A percentile compares a stretch with the other conserved stretches of the same genome.
Evolutionary conservation across 2,888 invertebrate genomes (phyloP).

Genomic region (Hirtodrosophila alboralis): DNA sequence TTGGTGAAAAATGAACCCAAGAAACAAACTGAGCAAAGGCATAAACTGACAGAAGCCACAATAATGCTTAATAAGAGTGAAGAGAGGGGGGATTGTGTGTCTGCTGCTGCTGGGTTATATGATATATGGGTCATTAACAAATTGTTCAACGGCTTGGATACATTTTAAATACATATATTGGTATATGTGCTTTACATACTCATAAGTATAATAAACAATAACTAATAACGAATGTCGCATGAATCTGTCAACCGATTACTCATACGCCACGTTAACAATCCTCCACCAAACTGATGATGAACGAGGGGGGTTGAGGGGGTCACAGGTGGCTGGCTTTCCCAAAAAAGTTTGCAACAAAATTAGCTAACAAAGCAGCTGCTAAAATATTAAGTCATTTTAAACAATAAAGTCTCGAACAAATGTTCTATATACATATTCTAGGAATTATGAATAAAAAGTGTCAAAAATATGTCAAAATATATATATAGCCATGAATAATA

Average conservation of each 20-base stretch:
- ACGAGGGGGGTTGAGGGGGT: slow-evolving; percentile 1
- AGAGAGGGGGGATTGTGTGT: slow-evolving; percentile 2
- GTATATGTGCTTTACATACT: slow-evolving; percentile 6
- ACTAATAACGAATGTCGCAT: slow-evolving; percentile 59
- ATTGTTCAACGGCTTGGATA: slow-evolving; percentile 69
- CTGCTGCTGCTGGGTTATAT: slow-evolving; percentile 42
- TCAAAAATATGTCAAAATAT: too few species aligned
- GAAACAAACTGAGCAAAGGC: slow-evolving; percentile 35
- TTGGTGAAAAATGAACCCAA: slow-evolving; percentile 32
- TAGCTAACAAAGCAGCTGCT: slow-evolving; percentile 28
- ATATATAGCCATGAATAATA: too few species aligned
- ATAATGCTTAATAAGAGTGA: slow-evolving; percentile 49
- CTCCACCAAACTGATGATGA: too few species aligned
- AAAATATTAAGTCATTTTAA: not conserved
- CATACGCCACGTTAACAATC: slow-evolving; percentile 44
- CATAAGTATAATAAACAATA: slow-evolving; percentile 48
- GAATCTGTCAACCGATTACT: slow-evolving; percentile 59
- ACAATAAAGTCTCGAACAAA: slow-evolving; percentile 1
- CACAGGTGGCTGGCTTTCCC: slow-evolving; percentile 40
- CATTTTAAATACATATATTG: slow-evolving; percentile 37
- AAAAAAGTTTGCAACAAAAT: slow-evolving; percentile 13
- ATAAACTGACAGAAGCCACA: slow-evolving; percentile 57
- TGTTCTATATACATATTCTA: not conserved
- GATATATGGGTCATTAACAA: slow-evolving; percentile 81
- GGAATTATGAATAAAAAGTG: too few species aligned